Conservation (phyloP, 2,888 invertebrate genomes). For the Cosmia pyralina region DNA sequence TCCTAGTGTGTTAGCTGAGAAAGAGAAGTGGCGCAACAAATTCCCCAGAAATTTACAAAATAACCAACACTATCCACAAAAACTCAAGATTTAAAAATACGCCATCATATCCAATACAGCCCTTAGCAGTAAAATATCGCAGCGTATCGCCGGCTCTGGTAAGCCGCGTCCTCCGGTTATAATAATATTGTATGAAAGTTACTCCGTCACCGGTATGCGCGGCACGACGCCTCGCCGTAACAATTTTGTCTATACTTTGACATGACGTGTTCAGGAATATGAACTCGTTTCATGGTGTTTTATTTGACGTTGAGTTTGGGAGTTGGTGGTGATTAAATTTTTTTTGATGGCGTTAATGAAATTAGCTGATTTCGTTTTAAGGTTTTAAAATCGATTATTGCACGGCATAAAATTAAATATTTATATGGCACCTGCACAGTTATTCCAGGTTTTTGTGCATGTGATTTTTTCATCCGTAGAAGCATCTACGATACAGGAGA, state of each 20-base stretch:
- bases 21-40: neutral
- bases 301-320: conserved; percentile 29
- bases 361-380: neutral
- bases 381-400: neutral
- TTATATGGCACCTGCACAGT: neutral
- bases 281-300: conserved; percentile 46
- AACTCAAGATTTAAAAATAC: conserved; percentile 15
- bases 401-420: neutral
- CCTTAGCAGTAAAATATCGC: conserved; percentile 43
- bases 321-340: conserved; percentile 34
- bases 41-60: neutral
- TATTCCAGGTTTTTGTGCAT: neutral
- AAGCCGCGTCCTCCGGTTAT: conserved; percentile 58
- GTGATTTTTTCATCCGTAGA: neutral
- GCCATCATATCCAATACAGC: neutral
- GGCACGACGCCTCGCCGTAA: conserved; percentile 63
- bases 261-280: conserved; percentile 63
- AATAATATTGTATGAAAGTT: conserved; percentile 73
- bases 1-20: neutral
- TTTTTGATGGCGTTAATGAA: neutral
- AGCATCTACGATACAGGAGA: neutral
- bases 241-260: conserved; percentile 71
- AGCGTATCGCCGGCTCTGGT: conserved; percentile 51
- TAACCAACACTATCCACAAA: neutral
- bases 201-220: conserved; percentile 56